Base-by-base conservation (phyloP, 2,888 invertebrate genomes). In the Allophyes oxyacanthae region DNA sequence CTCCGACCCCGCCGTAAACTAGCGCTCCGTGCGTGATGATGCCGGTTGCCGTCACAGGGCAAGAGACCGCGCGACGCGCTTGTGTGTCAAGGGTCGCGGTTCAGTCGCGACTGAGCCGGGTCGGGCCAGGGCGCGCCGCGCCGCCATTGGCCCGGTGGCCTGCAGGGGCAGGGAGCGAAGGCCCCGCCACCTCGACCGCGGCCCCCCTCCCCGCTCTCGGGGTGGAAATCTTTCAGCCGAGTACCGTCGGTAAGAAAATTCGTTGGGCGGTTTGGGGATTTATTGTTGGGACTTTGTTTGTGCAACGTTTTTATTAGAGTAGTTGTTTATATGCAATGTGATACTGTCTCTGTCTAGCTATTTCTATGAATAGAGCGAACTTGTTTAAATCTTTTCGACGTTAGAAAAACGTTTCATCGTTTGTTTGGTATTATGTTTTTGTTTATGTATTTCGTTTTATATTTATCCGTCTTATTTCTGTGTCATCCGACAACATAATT, bases 11-110 rank as follows among this genome's bases (percentile, higher is more conserved):
- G 94, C 94, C 94, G 88, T 94, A 94, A 72, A 95, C 94, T 84
- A 94, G 90, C 87, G 94, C 94, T 83, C 95, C 94, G 92, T 94
- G 95, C 94, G 95, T 91, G 92, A 94, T 92, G 89, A 88, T 92
- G 90, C 91, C 92, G 91, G 91, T 85, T 82, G 84, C 78, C 79
- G 87, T 86, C 87, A 82, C 88, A 82, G 82, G 86, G 88, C 83
- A 81, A 83, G 84, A 85, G 84, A 81, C 82, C 86, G 89, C 89
- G 89, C 91, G 88, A 73, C 83, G 86, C 88, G 88, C 87, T 77
- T 84, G 90, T 92, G 92, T 91, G 92, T 92, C 92, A 93, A 89
- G 93, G 93, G 92, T 92, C 93, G 92, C 92, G 91, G 88, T 84
- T 88, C 85, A 88, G 89, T 84, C 92, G 92, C 92, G 92, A 91